Base-by-base conservation (phyloP, 2,888 invertebrate genomes). In the Nudaria mundana region DNA sequence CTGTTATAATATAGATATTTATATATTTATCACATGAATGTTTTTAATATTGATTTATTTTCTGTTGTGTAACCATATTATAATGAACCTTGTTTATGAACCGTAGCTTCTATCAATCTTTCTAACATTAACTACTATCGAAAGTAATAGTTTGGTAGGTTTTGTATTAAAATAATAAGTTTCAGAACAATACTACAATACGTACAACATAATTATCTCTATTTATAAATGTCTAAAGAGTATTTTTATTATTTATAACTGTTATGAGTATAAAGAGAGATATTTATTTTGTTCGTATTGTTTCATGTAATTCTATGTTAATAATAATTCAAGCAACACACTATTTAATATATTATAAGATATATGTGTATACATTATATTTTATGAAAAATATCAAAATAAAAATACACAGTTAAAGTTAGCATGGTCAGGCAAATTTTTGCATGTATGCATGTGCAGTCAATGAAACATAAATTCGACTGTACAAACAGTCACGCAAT, bases 31-130 rank as follows among this genome's bases (percentile, higher is more conserved):
- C 62, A 58, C 62, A n/a, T 76, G 75, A 81, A 77, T 74, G 83
- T 84, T 82, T 84, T 68, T 43, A 43, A 73, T 81, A 80, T 81
- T 79, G 71, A 75, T 73, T 73, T 76, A n/a, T n/a, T 47, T 70
- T 74, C 73, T 81, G 66, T 56, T 50, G 62, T 72, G 29, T 42
- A 33, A 37, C 66, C 63, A 76, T 56, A 48, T n/a, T n/a, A n/a
- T 52, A 40, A 39, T 45, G 40, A 56, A 52, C 46, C 58, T 46
- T 55, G 40, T 55, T 54, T 52, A 44, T 55, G 55, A 14, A 44
- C 46, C 31, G 44, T 57, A 53, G 57, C 42, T 36, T 42, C 43
- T 56, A 48, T 40, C 50, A 34, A 36, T 44, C 40, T 41, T 30
- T 30, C 28, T 44, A 46, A 29, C 40, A 37, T 26, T 37, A 40